Evolutionary conservation across 2,888 invertebrate species (phyloP).

Genomic region (Lathronympha strigana): DNA sequence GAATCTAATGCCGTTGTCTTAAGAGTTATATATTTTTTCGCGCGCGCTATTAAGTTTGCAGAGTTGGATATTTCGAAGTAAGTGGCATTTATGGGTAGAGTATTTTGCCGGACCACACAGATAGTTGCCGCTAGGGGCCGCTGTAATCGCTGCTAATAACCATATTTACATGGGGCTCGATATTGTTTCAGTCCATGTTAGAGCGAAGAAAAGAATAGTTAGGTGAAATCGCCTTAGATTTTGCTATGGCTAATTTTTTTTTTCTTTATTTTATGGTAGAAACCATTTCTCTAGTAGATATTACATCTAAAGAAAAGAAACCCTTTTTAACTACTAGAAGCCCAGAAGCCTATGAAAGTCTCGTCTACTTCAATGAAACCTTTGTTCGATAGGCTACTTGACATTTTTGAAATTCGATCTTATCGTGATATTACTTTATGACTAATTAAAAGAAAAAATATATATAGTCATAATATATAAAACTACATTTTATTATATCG

Average conservation of each 20-base stretch:
- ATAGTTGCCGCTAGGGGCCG: constrained; percentile 38
- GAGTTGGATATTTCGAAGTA: constrained; percentile 45
- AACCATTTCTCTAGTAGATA: neutral
- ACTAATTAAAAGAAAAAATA: too few species aligned
- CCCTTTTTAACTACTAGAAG: too few species aligned
- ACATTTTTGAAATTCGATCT: too few species aligned
- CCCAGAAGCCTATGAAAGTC: too few species aligned
- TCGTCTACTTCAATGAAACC: too few species aligned
- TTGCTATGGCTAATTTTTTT: neutral
- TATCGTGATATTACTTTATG: too few species aligned
- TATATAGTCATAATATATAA: too few species aligned
- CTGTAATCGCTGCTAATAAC: constrained; percentile 40
- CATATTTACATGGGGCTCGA: constrained; percentile 37
- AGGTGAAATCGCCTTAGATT: neutral
- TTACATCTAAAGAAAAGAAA: too few species aligned
- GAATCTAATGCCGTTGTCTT: constrained; percentile 1
- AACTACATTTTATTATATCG: too few species aligned
- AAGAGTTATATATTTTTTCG: constrained; percentile 3
- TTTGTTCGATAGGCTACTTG: too few species aligned
- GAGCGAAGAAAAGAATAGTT: neutral
- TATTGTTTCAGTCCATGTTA: constrained; percentile 11
- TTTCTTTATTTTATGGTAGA: neutral
- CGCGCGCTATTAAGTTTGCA: constrained; percentile 30
- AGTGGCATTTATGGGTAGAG: constrained; percentile 48
- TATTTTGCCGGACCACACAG: constrained; percentile 51